These are phyloP conservation scores for Argyresthia albistria DNA, from an alignment of 2,888 invertebrate species.

Conservation along the genomic window DNA sequence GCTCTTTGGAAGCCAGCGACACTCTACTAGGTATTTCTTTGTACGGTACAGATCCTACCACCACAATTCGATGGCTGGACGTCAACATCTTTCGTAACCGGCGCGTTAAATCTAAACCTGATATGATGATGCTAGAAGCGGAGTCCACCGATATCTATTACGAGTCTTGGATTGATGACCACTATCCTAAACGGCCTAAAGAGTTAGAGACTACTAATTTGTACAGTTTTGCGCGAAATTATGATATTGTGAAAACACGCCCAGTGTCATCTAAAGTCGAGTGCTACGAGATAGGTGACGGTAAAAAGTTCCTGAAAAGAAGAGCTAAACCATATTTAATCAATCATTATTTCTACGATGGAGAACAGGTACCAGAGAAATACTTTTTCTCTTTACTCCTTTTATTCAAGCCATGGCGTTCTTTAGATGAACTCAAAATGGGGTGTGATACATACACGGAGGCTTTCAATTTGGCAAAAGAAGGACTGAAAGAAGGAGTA, in stretches of 20 bases:
- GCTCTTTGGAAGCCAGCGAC: constrained; percentile 26
- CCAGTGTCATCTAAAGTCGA: constrained; percentile 9
- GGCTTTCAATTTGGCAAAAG: constrained; percentile 12
- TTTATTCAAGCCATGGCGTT: constrained; percentile 19
- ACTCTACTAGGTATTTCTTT: constrained; percentile 22
- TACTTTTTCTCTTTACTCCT: constrained; percentile 17
- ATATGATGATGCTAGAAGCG: constrained; percentile 15
- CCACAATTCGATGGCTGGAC: constrained; percentile 28
- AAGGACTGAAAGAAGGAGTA: constrained; percentile 10
- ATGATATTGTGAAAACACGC: constrained; percentile 10
- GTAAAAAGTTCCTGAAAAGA: constrained; percentile 15
- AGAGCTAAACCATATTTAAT: constrained; percentile 18
- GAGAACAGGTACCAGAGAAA: constrained; percentile 19
- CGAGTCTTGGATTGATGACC: constrained; percentile 19
- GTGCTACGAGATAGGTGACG: constrained; percentile 7
- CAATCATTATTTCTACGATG: constrained; percentile 20
- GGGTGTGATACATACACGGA: constrained; percentile 15
- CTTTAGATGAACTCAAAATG: constrained; percentile 14
- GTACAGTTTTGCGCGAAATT: constrained; percentile 7
- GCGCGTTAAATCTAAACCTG: constrained; percentile 16
- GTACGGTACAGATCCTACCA: constrained; percentile 23
- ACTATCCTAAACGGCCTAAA: constrained; percentile 20
- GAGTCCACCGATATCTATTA: constrained; percentile 21
- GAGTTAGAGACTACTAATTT: constrained; percentile 15
- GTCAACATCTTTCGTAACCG: constrained; percentile 17